Evolutionary conservation across 2,888 invertebrate genomes (phyloP), one percentile per base, ranked within the genome.

Genomic region (Zaprionus bogoriensis): DNA sequence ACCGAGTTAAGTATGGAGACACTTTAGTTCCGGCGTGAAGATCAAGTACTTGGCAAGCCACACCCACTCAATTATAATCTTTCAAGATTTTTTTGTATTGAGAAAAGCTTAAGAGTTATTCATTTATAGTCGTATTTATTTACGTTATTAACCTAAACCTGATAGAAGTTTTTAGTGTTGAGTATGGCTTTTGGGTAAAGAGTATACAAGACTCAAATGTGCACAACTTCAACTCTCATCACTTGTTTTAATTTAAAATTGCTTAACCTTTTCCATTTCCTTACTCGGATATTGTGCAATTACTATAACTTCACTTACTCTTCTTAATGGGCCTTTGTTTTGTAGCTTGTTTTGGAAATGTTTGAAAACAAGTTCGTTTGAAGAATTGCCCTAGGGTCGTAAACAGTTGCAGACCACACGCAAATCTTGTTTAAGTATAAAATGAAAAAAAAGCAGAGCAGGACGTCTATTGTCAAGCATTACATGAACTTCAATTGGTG

Each of bases 401-500:
- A 36, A 36, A 17, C 32, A 17, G 14, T 17, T 9, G 32, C 32
- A 4, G 32, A 36, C 32, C 32, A 36, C 32, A 36, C 32, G 17
- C 32, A 36, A 17, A 3, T 14, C 2, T 32, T 4, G 36, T 14
- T 22, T 41, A 41, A 6, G 3, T 3, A 22, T 22, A 6, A 41
- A 17, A 17, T 9, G 32, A 22, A 12, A 6, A 41, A 17, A 17
- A 3, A 17, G n/a, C 14, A 32, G 12, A 12, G 32, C 32, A 32
- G 32, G 32, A 32, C 14, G 32, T 32, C 6, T 14, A 7, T 3
- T 36, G 14, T 36, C 69, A 62, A 30, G 64, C 65, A 75, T 65
- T 71, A 61, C 71, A 77, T 72, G 82, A 58, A 62, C 79, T 55
- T 60, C 63, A 58, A 66, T 76, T 72, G 77, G 50, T 83, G 53